Conservation (phyloP, 2,888 invertebrate genomes). For the Ametastegia equiseti region DNA sequence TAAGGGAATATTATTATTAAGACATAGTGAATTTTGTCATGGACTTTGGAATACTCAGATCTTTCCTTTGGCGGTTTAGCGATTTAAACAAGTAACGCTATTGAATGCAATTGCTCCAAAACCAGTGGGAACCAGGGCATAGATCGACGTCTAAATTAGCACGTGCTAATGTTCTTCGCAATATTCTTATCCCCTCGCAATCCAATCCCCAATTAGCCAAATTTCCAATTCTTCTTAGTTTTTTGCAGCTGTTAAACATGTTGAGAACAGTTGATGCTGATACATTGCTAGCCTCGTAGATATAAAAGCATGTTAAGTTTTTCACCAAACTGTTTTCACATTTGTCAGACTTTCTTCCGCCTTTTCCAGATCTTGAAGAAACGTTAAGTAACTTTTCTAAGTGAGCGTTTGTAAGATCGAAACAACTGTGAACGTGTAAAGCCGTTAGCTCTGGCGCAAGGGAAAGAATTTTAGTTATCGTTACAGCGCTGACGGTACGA, state of each 20-base stretch:
- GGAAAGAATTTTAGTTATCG: conserved; percentile 70
- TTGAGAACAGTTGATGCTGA: conserved; percentile 69
- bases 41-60: conserved; percentile 43
- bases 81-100: conserved; percentile 52
- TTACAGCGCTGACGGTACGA: conserved; percentile 67
- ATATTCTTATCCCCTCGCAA: conserved; percentile 69
- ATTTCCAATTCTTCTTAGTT: conserved; percentile 72
- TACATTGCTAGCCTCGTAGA: conserved; percentile 73
- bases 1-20: background rate
- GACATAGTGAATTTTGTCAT: conserved; percentile 35
- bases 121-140: conserved; percentile 75
- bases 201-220: conserved; percentile 74
- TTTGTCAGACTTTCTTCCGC: conserved; percentile 50
- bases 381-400: conserved; percentile 63
- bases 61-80: background rate
- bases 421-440: conserved; percentile 73
- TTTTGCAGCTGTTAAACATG: conserved; percentile 70
- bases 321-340: conserved; percentile 62
- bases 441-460: conserved; percentile 70
- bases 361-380: conserved; percentile 40
- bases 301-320: conserved; percentile 73
- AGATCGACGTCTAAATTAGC: conserved; percentile 73
- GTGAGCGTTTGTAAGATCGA: conserved; percentile 71
- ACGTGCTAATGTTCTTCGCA: conserved; percentile 66
- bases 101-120: conserved; percentile 71